phyloP scores from a whole-genome alignment of 2,888 invertebrate species.

The Aethes cnicana region DNA sequence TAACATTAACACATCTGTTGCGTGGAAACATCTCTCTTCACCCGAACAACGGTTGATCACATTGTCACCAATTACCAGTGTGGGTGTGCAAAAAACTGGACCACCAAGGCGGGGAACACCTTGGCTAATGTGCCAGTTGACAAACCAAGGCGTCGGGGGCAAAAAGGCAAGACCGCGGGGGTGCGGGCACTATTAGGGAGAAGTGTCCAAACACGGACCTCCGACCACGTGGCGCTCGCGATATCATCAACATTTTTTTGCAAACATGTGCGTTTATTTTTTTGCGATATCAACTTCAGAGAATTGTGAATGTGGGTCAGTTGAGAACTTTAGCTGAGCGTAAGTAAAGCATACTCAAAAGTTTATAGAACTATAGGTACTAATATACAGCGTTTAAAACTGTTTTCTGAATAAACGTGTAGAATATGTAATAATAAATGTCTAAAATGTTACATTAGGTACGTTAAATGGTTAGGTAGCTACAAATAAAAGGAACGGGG shows the following conservation, averaged over 20 bases:
- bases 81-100: conserved; percentile 60
- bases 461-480: no score
- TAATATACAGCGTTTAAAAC: no score
- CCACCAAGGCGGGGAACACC: conserved; percentile 73
- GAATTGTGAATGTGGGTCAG: not conserved
- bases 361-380: no score
- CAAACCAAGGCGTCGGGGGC: conserved; percentile 57
- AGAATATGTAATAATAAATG: no score
- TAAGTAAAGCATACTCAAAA: no score
- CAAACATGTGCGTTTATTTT: conserved; percentile 19
- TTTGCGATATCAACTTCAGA: conserved; percentile 4
- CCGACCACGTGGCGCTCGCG: conserved; percentile 51
- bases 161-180: conserved; percentile 70
- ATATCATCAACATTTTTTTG: conserved; percentile 25
- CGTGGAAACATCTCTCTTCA: conserved; percentile 75
- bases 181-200: conserved; percentile 55
- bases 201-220: conserved; percentile 72
- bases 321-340: not conserved
- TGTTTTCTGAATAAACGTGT: no score
- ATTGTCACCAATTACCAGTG: conserved; percentile 79
- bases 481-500: no score
- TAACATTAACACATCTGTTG: conserved; percentile 53
- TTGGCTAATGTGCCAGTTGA: conserved; percentile 79
- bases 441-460: no score
- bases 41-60: conserved; percentile 67